Percentiles rank a stretch among this genome's conserved stretches.
These are phyloP conservation scores for Hypomecis atomaria DNA, from an alignment of 2,888 invertebrate species.

Conservation along the genomic window DNA sequence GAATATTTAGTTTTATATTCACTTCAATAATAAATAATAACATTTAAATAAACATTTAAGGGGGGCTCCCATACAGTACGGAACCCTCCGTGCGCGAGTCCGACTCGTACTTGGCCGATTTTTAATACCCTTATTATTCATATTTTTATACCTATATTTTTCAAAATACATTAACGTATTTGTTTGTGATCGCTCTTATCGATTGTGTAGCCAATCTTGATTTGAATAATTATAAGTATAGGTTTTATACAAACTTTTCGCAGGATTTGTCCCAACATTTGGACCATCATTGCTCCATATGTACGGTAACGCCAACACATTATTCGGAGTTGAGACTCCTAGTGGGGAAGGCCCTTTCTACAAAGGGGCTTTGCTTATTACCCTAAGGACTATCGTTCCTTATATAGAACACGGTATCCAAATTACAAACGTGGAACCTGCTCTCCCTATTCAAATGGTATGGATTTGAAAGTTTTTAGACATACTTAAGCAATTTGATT, in stretches of 20 bases:
- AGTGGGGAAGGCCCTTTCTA: slow-evolving; percentile 83
- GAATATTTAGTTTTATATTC: no score
- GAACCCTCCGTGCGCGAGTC: no score
- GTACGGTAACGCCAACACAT: slow-evolving; percentile 80
- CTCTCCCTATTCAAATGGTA: slow-evolving; percentile 63
- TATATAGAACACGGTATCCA: slow-evolving; percentile 77
- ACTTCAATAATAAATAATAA: no score
- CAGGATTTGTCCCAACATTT: slow-evolving; percentile 91
- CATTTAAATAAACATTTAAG: no score
- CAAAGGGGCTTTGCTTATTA: slow-evolving; percentile 89
- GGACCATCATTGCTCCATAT: slow-evolving; percentile 93
- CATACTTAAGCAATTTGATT: no score
- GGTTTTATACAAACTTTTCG: slow-evolving; percentile 15
- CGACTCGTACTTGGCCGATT: no score
- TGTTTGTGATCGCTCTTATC: neutral
- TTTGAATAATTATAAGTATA: no score
- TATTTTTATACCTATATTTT: no score
- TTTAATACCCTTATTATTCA: no score
- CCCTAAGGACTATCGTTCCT: slow-evolving; percentile 88
- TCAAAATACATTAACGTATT: neutral
- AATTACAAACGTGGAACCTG: slow-evolving; percentile 62
- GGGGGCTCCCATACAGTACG: no score
- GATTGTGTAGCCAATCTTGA: no score
- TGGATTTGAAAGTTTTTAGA: no score
- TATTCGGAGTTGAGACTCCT: slow-evolving; percentile 37